A percentile compares a stretch with the other conserved stretches of the same genome.
These are phyloP conservation scores for Chelonoidis abingdonii DNA, from an alignment of 2,113 vertebrate species.

Conservation along the genomic window DNA sequence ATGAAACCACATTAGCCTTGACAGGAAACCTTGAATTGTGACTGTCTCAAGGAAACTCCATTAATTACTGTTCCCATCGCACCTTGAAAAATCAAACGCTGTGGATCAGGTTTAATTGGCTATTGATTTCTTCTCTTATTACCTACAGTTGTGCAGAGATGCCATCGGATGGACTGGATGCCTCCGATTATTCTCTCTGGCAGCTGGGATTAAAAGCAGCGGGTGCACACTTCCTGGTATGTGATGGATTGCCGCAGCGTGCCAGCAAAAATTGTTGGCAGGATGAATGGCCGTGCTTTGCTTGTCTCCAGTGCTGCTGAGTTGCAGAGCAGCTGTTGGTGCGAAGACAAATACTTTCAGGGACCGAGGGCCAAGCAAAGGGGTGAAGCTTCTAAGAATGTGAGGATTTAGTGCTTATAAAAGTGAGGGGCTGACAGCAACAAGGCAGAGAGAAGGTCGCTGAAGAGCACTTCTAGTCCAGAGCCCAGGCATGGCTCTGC, in stretches of 20 bases:
- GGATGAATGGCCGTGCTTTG: conserved; percentile 62
- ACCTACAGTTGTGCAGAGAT: conserved; percentile 59
- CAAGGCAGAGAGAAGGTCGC: not conserved
- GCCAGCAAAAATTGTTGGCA: conserved; percentile 50
- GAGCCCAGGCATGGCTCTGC: not conserved
- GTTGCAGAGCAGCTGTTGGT: conserved; percentile 25
- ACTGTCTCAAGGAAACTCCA: conserved; percentile 54
- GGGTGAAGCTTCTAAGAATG: not conserved
- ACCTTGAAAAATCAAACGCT: conserved; percentile 71
- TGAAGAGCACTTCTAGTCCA: not conserved
- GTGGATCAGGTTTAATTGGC: conserved; percentile 75
- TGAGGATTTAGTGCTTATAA: not conserved
- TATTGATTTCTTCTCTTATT: conserved; percentile 75
- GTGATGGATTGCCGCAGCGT: conserved; percentile 54
- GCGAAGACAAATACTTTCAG: conserved; percentile 38
- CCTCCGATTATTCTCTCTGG: conserved; percentile 67
- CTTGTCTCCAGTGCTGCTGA: conserved; percentile 37
- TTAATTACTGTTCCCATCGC: conserved; percentile 69
- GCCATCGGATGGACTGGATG: conserved; percentile 54
- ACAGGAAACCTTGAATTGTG: conserved; percentile 62
- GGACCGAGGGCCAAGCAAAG: conserved; percentile 27
- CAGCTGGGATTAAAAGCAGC: conserved; percentile 68
- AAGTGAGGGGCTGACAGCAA: not conserved
- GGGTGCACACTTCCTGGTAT: conserved; percentile 59
- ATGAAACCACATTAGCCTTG: conserved; percentile 45